Evolutionary conservation across 2,888 invertebrate genomes (phyloP), one percentile per base, ranked within the genome.

Genomic region (Lasiommata megera): DNA sequence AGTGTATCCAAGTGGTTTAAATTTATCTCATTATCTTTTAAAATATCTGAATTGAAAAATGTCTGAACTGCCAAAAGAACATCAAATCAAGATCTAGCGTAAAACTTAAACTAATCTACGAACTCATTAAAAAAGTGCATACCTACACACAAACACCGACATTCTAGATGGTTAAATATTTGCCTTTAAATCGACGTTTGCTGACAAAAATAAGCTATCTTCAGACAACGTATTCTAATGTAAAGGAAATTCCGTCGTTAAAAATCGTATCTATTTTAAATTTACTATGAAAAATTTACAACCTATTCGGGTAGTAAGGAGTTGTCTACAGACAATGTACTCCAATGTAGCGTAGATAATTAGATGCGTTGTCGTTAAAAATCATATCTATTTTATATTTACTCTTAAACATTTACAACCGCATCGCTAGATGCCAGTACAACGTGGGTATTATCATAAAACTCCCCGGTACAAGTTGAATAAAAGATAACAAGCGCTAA

Each of bases 401-500:
- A 23, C 23, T 23, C 23, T 23, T 23, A 3, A 23, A 23, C 12
- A 38, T 16, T 47, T 17, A 47, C 36, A 38, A 31, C 38, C 46
- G 38, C 18, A n/a, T 8, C 43, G 36, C 14, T 23, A 23, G 16
- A 36, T 36, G 34, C 17, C 23, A 43, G 34, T 23, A 17, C 36
- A 23, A 23, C 34, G 34, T 31, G 29, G 46, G 46, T 44, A 53
- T 55, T 47, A 54, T 38, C 48, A 48, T 47, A 47, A 55, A 55
- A 40, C 18, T 43, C 40, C 17, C 8, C 40, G 23, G 43, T 23
- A 40, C 54, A 44, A 57, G 18, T 51, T 57, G 50, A 50, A 57
- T 56, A 53, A 56, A 60, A 53, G 37, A 56, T 48, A 56, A 56
- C 56, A 57, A 57, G 56, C 48, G 56, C 43, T 38, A 54, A 59